These are phyloP conservation scores for Sphinx pinastri DNA, from an alignment of 2,888 invertebrate species.

Conservation along the genomic window DNA sequence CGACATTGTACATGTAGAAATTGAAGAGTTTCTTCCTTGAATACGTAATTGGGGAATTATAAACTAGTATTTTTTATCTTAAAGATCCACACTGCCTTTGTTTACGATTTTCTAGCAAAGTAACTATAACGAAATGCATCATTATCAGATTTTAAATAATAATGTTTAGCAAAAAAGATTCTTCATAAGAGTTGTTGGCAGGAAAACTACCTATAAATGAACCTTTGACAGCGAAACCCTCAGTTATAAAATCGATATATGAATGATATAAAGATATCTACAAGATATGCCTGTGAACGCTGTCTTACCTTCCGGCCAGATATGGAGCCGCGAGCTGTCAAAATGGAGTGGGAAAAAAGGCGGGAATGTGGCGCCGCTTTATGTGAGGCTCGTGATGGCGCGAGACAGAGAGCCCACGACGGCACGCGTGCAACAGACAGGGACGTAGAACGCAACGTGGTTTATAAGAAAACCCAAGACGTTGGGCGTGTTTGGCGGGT, in stretches of 20 bases:
- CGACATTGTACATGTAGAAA: too few relatives aligned
- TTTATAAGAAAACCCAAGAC: conserved; percentile 85
- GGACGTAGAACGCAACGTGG: conserved; percentile 80
- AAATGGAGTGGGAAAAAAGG: conserved; percentile 85
- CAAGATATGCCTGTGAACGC: conserved; percentile 65
- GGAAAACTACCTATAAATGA: too few relatives aligned
- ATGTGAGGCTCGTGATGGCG: conserved; percentile 84
- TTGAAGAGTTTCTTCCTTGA: too few relatives aligned
- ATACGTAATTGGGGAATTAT: too few relatives aligned
- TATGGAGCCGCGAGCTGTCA: conserved; percentile 84
- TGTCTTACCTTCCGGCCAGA: conserved; percentile 80
- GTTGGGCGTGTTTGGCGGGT: conserved; percentile 84
- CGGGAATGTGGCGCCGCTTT: conserved; percentile 84
- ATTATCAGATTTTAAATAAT: too few relatives aligned
- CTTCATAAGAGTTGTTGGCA: too few relatives aligned
- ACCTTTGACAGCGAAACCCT: too few relatives aligned
- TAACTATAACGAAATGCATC: too few relatives aligned
- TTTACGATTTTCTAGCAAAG: too few relatives aligned
- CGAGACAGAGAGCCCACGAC: conserved; percentile 60
- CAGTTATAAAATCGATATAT: background rate
- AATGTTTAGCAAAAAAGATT: too few relatives aligned
- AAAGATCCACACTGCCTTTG: too few relatives aligned
- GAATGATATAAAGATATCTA: background rate
- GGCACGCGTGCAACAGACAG: conserved; percentile 51
- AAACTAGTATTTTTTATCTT: too few relatives aligned